phyloP scores from a whole-genome alignment of 2,797 vertebrate genomes.

The Myotis daubentonii region DNA sequence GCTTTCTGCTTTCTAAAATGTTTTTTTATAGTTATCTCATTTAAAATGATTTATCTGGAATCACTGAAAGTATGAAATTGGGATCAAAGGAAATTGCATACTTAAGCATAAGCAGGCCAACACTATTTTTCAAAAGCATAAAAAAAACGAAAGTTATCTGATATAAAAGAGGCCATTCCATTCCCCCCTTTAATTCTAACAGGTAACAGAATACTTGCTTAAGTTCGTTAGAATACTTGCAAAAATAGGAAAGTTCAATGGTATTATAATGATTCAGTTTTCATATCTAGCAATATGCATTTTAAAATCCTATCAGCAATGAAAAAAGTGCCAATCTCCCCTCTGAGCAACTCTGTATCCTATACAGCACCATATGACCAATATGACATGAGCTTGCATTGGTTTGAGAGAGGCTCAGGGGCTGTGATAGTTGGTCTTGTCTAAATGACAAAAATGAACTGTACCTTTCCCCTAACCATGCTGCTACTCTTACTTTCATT shows the following conservation, averaged over 20 bases:
- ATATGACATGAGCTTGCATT: not conserved
- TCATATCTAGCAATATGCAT: not conserved
- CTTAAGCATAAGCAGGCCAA: not conserved
- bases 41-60: conserved; percentile 23
- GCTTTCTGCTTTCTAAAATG: conserved; percentile 18
- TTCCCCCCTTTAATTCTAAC: not conserved
- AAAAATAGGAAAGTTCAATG: not conserved
- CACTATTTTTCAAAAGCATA: conserved; percentile 14
- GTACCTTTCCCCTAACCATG: not conserved
- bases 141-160: not conserved
- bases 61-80: conserved; percentile 32
- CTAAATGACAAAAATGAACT: not conserved
- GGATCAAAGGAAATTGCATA: not conserved
- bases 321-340: not conserved
- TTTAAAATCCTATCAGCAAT: not conserved
- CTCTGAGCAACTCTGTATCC: not conserved
- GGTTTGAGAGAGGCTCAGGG: not conserved
- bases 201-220: not conserved
- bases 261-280: not conserved
- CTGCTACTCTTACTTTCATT: conserved; percentile 34
- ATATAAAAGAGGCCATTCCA: not conserved
- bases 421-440: not conserved
- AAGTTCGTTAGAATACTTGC: not conserved
- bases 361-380: not conserved
- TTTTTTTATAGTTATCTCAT: not conserved